A percentile compares a stretch with the other conserved stretches of the same genome.
Conservation (phyloP, 1,140 invertebrate genomes). For the Luehdorfia chinensis region DNA sequence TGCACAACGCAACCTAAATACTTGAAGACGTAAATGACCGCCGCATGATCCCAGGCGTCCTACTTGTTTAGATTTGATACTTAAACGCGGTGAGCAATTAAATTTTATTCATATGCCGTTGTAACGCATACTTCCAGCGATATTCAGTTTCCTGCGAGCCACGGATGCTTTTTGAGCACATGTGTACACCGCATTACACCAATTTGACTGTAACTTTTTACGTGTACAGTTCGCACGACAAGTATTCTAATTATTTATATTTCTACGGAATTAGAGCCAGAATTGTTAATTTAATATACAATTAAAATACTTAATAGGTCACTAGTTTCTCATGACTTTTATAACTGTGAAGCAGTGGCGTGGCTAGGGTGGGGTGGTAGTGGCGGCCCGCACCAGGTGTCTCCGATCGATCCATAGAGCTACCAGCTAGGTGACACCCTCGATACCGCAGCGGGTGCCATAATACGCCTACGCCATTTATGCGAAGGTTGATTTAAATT, state of each 20-base stretch:
- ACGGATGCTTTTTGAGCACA: conserved; percentile 25
- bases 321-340: no score
- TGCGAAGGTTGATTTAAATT: no score
- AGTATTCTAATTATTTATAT: background rate
- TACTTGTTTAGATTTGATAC: conserved; percentile 10
- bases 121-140: conserved; percentile 3
- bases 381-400: no score
- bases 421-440: no score
- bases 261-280: background rate
- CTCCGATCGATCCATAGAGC: no score
- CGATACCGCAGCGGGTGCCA: no score
- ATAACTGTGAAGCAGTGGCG: no score
- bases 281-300: no score
- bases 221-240: conserved; percentile 12
- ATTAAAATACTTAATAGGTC: no score
- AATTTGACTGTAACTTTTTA: conserved; percentile 24
- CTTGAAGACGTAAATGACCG: background rate
- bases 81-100: conserved; percentile 18
- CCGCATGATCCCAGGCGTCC: background rate
- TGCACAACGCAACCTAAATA: background rate
- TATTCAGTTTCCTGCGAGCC: conserved; percentile 27
- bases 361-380: no score
- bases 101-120: conserved; percentile 28
- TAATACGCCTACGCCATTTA: no score
- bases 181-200: conserved; percentile 34